Conservation (phyloP, 2,888 invertebrate genomes). For the Dermolepida albohirtum region DNA sequence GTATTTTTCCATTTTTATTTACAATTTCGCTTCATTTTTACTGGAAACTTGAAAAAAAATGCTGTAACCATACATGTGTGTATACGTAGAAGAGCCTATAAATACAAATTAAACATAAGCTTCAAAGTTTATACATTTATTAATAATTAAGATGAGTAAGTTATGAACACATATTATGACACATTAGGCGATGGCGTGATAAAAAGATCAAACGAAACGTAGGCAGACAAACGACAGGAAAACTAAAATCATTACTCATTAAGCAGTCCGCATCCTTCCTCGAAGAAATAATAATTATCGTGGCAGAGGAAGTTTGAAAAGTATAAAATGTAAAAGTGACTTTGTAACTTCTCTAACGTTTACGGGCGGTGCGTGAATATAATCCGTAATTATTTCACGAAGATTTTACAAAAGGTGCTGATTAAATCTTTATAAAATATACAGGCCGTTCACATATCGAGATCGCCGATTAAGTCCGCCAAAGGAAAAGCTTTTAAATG, state of each 20-base stretch:
- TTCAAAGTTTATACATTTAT: constrained; percentile 20
- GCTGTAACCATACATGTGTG: no score
- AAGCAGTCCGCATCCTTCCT: constrained; percentile 29
- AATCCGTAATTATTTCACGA: background rate
- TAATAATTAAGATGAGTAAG: constrained; percentile 26
- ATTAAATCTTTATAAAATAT: no score
- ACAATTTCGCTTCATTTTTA: no score
- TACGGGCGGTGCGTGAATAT: background rate
- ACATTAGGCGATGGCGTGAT: constrained; percentile 15
- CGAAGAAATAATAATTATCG: constrained; percentile 22
- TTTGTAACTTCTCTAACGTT: background rate
- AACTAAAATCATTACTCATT: constrained; percentile 34
- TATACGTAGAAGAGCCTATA: no score
- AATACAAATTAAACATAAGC: background rate
- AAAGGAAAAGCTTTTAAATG: no score
- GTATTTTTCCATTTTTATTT: no score
- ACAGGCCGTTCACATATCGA: no score
- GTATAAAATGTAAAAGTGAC: constrained; percentile 8
- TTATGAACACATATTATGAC: constrained; percentile 21
- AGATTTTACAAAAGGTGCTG: no score
- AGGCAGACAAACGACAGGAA: constrained; percentile 30
- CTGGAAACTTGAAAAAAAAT: no score
- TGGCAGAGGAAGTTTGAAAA: constrained; percentile 3
- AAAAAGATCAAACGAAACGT: constrained; percentile 29
- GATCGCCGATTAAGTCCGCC: no score